Conservation (phyloP, 2,888 invertebrate species). For the Apomyelois bistriatella region DNA sequence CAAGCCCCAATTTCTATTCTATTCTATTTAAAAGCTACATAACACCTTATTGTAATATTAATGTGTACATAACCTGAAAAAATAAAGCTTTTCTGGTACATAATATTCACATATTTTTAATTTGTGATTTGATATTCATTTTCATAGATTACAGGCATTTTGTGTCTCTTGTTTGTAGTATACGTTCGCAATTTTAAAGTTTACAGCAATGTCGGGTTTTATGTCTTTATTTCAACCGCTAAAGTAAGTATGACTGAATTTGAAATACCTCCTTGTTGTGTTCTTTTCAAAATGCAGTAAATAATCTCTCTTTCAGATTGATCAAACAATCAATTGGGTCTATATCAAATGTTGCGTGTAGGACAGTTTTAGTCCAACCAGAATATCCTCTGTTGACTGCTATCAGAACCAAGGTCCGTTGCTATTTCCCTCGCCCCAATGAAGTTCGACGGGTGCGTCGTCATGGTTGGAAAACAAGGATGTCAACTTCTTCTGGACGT, state of each 20-base stretch:
- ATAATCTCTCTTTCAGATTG: slow-evolving; percentile 38
- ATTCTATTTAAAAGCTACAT: too few species aligned
- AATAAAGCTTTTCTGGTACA: too few species aligned
- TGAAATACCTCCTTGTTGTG: background rate
- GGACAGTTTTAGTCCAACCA: slow-evolving; percentile 45
- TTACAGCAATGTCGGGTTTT: slow-evolving; percentile 46
- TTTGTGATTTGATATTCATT: too few species aligned
- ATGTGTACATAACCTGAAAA: too few species aligned
- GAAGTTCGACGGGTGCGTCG: slow-evolving; percentile 85
- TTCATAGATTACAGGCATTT: too few species aligned
- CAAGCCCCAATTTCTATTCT: too few species aligned
- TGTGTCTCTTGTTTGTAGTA: too few species aligned
- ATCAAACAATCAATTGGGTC: slow-evolving; percentile 44
- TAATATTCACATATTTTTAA: too few species aligned
- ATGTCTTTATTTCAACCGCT: slow-evolving; percentile 56
- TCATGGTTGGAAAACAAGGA: slow-evolving; percentile 85
- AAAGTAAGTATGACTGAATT: slow-evolving; percentile 33
- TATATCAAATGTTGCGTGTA: slow-evolving; percentile 27
- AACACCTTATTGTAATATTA: too few species aligned
- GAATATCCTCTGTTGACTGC: slow-evolving; percentile 49
- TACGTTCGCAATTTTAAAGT: too few species aligned
- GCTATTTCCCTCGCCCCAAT: slow-evolving; percentile 87
- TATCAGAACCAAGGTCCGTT: slow-evolving; percentile 77
- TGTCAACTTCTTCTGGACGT: slow-evolving; percentile 85
- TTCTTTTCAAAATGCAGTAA: background rate